Evolutionary conservation across 2,113 vertebrate species (phyloP), one percentile per base, ranked within the genome.

Genomic region (Vanacampus margaritifer): DNA sequence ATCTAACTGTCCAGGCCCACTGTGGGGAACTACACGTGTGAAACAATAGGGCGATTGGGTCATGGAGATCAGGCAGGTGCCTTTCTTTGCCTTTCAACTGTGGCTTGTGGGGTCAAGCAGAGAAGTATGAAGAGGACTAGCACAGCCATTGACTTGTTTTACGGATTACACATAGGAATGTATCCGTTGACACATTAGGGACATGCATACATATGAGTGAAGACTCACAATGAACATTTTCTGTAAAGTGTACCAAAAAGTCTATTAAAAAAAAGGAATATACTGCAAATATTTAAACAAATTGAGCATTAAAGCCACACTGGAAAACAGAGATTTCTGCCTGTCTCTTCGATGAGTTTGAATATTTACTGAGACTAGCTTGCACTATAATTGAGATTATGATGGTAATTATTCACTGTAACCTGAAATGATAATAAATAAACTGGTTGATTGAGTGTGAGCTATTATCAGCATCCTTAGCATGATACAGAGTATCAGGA

Each of bases 11-110:
- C 90, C 90, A 85, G 91, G 93, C 72, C 95, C 82, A 89, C 90
- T 90, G 46, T 71, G 53, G 92, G 92, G 90, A 93, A 92, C 88
- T 92, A 91, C 0, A 86, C 91, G 94, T 95, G 93, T 94, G 92
- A 93, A 95, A 95, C 86, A 94, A 93, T 91, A 90, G 93, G 86
- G 57, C 93, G 88, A 77, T 89, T 93, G 75, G 89, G 91, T 73
- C 94, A 96, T 92, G 62, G 74, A 64, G 11, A 68, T 76, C 69
- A 78, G 72, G 59, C 68, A 68, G 82, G 36, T 93, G 91, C 91
- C 74, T 94, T 94, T 58, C 74, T 94, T 94, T 58, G 71, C 84
- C 75, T 80, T 88, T 86, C 74, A 83, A 83, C 83, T 69, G 46
- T 65, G 56, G 37, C 37, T 48, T 72, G 65, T 16, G 62, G 57